Conservation (phyloP, 1,140 invertebrate genomes). For the Glomeris maerens region DNA sequence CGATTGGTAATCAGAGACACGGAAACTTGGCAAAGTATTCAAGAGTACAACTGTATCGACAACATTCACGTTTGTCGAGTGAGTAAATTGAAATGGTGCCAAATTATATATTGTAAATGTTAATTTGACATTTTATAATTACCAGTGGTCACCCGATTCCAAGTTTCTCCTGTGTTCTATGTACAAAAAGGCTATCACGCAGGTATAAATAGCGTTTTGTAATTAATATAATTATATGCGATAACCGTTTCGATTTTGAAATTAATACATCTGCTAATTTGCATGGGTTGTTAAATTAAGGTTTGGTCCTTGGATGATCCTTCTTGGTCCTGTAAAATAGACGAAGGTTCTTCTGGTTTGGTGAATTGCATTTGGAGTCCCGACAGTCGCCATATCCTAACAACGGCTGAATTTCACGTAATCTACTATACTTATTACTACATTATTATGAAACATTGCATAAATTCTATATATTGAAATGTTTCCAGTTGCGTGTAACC, state of each 20-base stretch:
- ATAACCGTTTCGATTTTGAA: background rate
- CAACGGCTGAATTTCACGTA: constrained; percentile 35
- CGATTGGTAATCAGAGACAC: background rate
- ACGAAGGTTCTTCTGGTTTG: constrained; percentile 36
- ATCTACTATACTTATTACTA: no score
- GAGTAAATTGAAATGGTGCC: background rate
- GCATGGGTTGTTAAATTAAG: constrained; percentile 17
- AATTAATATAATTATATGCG: constrained; percentile 2
- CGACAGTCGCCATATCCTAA: constrained; percentile 35
- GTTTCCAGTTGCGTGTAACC: constrained; percentile 31
- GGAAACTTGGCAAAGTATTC: background rate
- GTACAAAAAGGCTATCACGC: constrained; percentile 32
- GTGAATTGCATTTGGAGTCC: constrained; percentile 32
- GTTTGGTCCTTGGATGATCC: constrained; percentile 36
- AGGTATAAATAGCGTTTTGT: constrained; percentile 22
- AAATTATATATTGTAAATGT: background rate
- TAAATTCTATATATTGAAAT: constrained; percentile 1
- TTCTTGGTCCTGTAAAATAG: constrained; percentile 37
- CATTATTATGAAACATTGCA: no score
- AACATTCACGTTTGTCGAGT: background rate
- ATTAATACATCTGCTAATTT: constrained; percentile 7
- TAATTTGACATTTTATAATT: background rate
- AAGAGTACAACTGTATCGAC: background rate
- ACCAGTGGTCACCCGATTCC: constrained; percentile 36
- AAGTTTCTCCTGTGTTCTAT: constrained; percentile 33